These are phyloP conservation scores for Lacanobia oleracea DNA, from an alignment of 2,888 invertebrate genomes.

Conservation along the genomic window DNA sequence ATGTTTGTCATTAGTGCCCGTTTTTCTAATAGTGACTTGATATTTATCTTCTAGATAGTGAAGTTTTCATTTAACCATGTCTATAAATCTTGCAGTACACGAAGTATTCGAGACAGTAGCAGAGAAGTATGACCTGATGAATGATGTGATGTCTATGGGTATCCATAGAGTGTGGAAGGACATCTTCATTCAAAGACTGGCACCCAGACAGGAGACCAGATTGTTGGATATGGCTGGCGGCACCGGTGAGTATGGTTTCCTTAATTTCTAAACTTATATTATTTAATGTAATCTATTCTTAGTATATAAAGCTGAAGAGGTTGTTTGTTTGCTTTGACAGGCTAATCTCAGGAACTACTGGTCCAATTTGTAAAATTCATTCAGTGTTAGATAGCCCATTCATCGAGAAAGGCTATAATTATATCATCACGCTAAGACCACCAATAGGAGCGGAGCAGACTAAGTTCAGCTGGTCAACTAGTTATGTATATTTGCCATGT, in stretches of 20 bases:
- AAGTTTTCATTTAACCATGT: not conserved
- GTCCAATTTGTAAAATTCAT: too few relatives aligned
- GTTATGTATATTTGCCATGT: too few relatives aligned
- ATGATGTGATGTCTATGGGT: slow-evolving; percentile 99
- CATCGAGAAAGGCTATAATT: too few relatives aligned
- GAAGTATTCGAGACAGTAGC: slow-evolving; percentile 99
- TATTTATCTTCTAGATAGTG: too few relatives aligned
- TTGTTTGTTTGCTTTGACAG: too few relatives aligned
- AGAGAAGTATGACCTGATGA: slow-evolving; percentile 98
- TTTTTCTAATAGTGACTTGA: not conserved
- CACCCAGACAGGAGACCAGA: slow-evolving; percentile 93
- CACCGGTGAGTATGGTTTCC: slow-evolving; percentile 91
- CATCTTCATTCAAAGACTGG: slow-evolving; percentile 95
- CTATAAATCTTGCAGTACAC: slow-evolving; percentile 92
- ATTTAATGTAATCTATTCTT: too few relatives aligned
- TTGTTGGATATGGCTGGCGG: slow-evolving; percentile 99
- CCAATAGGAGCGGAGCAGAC: too few relatives aligned
- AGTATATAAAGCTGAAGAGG: too few relatives aligned
- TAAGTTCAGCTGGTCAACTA: too few relatives aligned
- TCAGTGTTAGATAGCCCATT: too few relatives aligned
- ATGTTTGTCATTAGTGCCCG: not conserved
- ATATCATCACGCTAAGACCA: too few relatives aligned
- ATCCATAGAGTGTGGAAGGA: slow-evolving; percentile 99
- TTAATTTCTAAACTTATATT: not conserved
- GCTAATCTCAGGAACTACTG: too few relatives aligned